Conservation (phyloP, 2,797 vertebrate genomes). For the Scarus forsteni region DNA sequence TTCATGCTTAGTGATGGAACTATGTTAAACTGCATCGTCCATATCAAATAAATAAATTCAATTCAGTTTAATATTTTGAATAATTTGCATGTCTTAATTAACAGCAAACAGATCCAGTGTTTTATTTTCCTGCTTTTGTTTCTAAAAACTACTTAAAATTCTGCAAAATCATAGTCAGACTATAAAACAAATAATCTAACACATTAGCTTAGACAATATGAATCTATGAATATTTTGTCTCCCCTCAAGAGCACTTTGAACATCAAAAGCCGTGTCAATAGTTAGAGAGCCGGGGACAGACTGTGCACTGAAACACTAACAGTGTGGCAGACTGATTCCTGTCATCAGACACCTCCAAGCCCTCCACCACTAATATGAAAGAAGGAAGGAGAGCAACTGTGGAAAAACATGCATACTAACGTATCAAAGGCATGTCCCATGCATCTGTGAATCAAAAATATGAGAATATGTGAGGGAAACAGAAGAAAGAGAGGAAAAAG, state of each 20-base stretch:
- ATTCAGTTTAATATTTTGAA: too few relatives aligned
- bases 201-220: slow-evolving; percentile 21
- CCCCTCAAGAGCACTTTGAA: slow-evolving; percentile 31
- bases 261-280: slow-evolving; percentile 43
- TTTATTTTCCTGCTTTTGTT: not conserved
- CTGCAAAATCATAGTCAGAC: not conserved
- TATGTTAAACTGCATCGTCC: too few relatives aligned
- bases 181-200: not conserved
- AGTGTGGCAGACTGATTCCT: slow-evolving; percentile 39
- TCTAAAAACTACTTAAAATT: slow-evolving; percentile 5
- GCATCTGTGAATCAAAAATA: slow-evolving; percentile 52
- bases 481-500: slow-evolving; percentile 30
- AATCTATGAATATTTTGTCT: slow-evolving; percentile 30
- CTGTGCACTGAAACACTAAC: slow-evolving; percentile 19
- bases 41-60: too few relatives aligned
- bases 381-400: slow-evolving; percentile 33
- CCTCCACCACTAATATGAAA: slow-evolving; percentile 22
- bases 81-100: not conserved
- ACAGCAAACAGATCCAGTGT: not conserved
- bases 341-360: slow-evolving; percentile 28
- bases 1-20: too few relatives aligned
- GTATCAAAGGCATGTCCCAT: slow-evolving; percentile 43
- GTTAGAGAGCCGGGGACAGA: slow-evolving; percentile 33
- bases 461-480: slow-evolving; percentile 37
- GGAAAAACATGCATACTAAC: slow-evolving; percentile 41